Conservation (phyloP, 2,888 invertebrate genomes). For the Tenthredo distinguenda region DNA sequence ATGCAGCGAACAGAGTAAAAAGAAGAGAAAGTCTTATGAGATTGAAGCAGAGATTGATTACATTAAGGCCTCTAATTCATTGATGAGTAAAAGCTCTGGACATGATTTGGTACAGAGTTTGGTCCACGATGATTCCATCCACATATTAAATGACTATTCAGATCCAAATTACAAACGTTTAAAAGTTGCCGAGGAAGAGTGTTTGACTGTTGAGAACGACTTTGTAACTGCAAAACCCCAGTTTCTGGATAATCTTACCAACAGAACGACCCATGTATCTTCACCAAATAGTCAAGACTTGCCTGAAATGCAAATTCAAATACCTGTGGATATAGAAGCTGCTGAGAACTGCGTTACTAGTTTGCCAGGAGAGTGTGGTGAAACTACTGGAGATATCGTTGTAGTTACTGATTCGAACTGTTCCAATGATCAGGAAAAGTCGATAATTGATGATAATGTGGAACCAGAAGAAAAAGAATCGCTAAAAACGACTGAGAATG, state of each 20-base stretch:
- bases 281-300: neutral
- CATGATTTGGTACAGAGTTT: conserved; percentile 12
- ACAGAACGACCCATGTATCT: neutral
- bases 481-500: neutral
- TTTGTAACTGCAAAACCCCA: neutral
- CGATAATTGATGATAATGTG: neutral
- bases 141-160: neutral
- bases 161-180: neutral
- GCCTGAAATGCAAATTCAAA: neutral
- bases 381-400: neutral
- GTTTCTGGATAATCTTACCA: neutral
- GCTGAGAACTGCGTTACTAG: neutral
- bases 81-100: neutral
- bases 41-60: neutral
- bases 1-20: neutral
- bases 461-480: neutral
- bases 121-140: neutral
- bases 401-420: neutral
- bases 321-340: neutral
- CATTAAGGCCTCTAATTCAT: neutral
- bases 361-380: neutral
- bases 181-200: neutral
- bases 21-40: conserved; percentile 11
- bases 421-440: neutral
- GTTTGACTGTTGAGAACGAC: neutral